Evolutionary conservation across 2,797 vertebrate species (phyloP).

Genomic region (Molossus alvarezi): DNA sequence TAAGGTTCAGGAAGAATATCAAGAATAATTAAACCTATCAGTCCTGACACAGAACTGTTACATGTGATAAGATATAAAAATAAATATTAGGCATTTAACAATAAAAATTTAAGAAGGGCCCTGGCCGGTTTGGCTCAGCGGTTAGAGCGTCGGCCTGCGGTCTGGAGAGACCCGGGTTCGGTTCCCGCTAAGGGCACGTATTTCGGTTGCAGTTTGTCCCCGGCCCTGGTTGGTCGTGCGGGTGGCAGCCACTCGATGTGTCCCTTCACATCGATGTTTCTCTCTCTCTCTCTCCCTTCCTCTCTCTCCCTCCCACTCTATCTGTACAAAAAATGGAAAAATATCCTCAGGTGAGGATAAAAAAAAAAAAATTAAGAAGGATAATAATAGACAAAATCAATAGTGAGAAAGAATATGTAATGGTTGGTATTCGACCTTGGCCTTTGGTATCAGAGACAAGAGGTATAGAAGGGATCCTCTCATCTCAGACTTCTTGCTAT

Average conservation of each 20-base stretch:
- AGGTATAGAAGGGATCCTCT: rapidly evolving
- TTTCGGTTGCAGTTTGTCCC: too few species aligned
- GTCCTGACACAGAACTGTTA: neutral
- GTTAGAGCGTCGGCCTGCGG: too few species aligned
- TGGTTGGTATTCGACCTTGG: neutral
- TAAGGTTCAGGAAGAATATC: conserved; percentile 22
- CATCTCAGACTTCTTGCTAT: neutral
- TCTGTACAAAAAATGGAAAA: too few species aligned
- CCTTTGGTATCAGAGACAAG: neutral
- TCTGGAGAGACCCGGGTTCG: too few species aligned
- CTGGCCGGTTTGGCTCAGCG: too few species aligned
- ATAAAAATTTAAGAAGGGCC: neutral
- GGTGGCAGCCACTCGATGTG: too few species aligned
- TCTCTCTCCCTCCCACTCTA: too few species aligned
- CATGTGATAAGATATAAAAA: conserved; percentile 3
- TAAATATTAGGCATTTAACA: neutral
- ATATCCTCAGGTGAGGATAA: too few species aligned
- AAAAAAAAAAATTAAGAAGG: neutral
- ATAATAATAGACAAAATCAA: neutral
- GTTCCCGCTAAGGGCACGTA: too few species aligned
- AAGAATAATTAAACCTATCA: neutral
- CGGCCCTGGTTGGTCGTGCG: too few species aligned
- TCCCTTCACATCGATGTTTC: too few species aligned
- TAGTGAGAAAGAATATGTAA: neutral
- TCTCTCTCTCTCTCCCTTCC: too few species aligned